Base-by-base conservation (phyloP, 2,888 invertebrate species). In the Pheosia gnoma region DNA sequence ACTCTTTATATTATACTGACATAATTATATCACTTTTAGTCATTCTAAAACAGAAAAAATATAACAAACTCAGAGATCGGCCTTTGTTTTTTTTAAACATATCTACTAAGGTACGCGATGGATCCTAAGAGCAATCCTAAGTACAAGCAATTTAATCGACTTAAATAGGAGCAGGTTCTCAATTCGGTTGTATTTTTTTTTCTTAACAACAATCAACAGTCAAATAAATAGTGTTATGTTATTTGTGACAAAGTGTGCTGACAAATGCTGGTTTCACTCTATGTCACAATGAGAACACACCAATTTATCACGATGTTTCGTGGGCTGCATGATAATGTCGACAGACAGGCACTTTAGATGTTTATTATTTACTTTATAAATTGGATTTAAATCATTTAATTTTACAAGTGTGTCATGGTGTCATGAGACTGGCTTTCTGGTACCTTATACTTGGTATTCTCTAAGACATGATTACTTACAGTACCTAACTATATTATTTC, bases 241-340 rank as follows among this genome's bases (percentile, higher is more conserved):
- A 70, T 57, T 75, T 65, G 69, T 67, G 60, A 59, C 71, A 75
- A 74, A 75, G 76, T 67, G 70, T 74, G 39, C 61, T 75, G 66
- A 66, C 67, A 76, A 76, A 74, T 75, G 66, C 60, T 65, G 51
- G 43, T 61, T 64, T 47, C 61, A 65, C 58, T 55, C 39, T 62
- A 60, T 59, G 60, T 69, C 65, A 76, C 67, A 70, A 75, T 68
- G 68, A 70, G 68, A 70, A 70, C 62, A 68, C 63, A 51, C 60
- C 66, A 71, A 67, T 67, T 70, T 67, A 66, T 71, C 63, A 70
- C 65, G 68, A 68, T 65, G 67, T 60, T 70, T 59, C 63, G 67
- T 62, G 61, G 58, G 45, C 61, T 71, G 65, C 69, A 73, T 71
- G 58, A 70, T 63, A 73, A 75, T 69, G 63, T 39, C 63, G 53